Base-by-base conservation (phyloP, 2,113 vertebrate species). In the Hippocampus abdominalis region DNA sequence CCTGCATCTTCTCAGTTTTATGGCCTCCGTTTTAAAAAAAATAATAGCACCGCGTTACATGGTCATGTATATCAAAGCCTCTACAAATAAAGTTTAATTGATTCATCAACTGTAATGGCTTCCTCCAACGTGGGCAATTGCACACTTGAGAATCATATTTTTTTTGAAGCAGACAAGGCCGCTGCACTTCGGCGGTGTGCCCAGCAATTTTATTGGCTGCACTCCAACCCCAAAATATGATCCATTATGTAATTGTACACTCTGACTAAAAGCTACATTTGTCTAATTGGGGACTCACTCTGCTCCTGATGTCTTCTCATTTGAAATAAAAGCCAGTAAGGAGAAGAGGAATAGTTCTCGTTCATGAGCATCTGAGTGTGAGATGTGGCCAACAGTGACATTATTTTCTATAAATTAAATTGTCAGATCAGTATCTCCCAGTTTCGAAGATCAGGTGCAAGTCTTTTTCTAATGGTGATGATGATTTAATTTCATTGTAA, bases 221-320 rank as follows among this genome's bases (percentile, higher is more conserved):
- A 63, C 75, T 77, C 72, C 73, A 82, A 67, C 72, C 49, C 69
- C 48, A 40, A 40, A 62, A 70, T 66, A 18, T 53, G 39, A 80
- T 84, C 79, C 75, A 81, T 90, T 86, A 87, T 80, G 80, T 87
- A 86, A 89, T 85, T 82, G 82, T 65, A 80, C 72, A 63, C 87
- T 87, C 71, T 81, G 87, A 88, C 77, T 79, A 85, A 88, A 89
- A 85, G 80, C 81, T 81, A 75, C 83, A 81, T 91, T 91, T 84
- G 75, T 82, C 85, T 86, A 90, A 90, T 84, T 75, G 69, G 69
- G 71, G 44, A 53, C 70, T 76, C 20, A 20, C 77, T 70, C 46
- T 46, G 46, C 42, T 73, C 84, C 72, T 64, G 8, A 76, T 66
- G 69, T 73, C 70, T 74, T 77, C 67, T 74, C 76, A 77, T 82